Percentiles rank a stretch among this genome's conserved stretches.
Conservation (phyloP, 2,888 invertebrate genomes). For the Stenchaetothrips biformis region DNA sequence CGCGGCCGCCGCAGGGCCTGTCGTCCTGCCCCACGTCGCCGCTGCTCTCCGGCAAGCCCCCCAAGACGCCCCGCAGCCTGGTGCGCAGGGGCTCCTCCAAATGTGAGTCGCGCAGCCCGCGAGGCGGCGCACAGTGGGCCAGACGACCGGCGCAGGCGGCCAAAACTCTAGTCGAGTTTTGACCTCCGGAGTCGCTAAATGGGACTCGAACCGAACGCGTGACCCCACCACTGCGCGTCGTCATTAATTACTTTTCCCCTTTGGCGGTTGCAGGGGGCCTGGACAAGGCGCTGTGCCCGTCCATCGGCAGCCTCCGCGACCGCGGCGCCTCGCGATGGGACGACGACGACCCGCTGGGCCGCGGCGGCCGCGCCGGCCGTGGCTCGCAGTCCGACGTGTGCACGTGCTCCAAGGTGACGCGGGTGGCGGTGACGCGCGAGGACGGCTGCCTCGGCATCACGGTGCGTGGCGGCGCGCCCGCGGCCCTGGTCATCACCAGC, state of each 20-base stretch:
- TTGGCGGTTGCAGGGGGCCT: conserved; percentile 38
- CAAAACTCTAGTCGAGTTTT: too few relatives aligned
- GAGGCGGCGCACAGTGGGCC: neutral
- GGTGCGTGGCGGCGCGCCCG: conserved; percentile 71
- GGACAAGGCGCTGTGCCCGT: conserved; percentile 38
- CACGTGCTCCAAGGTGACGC: conserved; percentile 37
- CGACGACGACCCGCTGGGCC: neutral
- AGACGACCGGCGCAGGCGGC: too few relatives aligned
- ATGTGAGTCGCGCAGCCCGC: conserved; percentile 31
- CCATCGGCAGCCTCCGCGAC: conserved; percentile 30
- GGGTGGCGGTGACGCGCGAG: conserved; percentile 64
- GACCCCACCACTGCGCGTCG: too few relatives aligned
- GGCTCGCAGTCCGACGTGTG: conserved; percentile 32
- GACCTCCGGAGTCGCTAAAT: too few relatives aligned
- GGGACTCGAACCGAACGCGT: too few relatives aligned
- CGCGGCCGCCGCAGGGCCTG: conserved; percentile 25
- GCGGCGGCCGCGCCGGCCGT: conserved; percentile 8
- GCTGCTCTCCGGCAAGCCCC: conserved; percentile 33
- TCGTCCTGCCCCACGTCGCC: conserved; percentile 25
- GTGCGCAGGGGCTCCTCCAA: conserved; percentile 33
- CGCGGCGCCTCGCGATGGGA: conserved; percentile 5
- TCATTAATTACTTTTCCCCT: too few relatives aligned
- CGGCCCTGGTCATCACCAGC: conserved; percentile 82
- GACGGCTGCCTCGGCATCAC: conserved; percentile 84
- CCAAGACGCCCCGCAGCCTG: conserved; percentile 32